Base-by-base conservation (phyloP, 2,113 vertebrate genomes). In the Taurulus bubalis region DNA sequence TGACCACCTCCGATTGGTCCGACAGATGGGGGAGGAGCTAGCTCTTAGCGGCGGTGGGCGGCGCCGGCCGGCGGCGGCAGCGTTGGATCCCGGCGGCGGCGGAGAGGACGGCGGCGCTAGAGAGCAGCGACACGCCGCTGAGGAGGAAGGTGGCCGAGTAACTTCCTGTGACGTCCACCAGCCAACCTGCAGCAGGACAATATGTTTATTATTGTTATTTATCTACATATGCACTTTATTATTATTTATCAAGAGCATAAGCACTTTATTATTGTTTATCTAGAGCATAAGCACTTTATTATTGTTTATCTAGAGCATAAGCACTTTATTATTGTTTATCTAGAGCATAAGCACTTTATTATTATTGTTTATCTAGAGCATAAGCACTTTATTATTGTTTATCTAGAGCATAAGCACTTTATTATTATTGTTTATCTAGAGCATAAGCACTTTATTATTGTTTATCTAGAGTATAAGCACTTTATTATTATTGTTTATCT, bases 91-190 rank as follows among this genome's bases (percentile, higher is more conserved):
- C 69, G 5, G 93, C 93, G 2, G 92, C 93, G 22, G 92, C 85
- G 53, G 90, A 88, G 67, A 99, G 71, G 67, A 98, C 58, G 11
- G 90, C 45, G 2, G 97, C 95, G 63, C 97, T 98, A 86, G 95
- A 91, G 87, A 99, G 94, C 94, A 98, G 96, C 42, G 97, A 95
- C 77, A 96, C 93, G 32, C 98, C 96, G 73, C 98, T 97, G 64
- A 98, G 92, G 49, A 97, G 94, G 90, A 99, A 99, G 0, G 97
- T 97, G 32, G 96, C 95, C 0, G 95, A 96, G 67, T 99, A 98
- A 88, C 93, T 97, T 78, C 96, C 95, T 7, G 97, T 98, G 11
- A 94, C 89, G 59, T 99, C 97, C 20, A 99, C 96, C 90, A 99
- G 93, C 97, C 96, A 97, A 11, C 98, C 98, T 99, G 85, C 40